These are phyloP conservation scores for Arion vulgaris DNA, from an alignment of 1,140 invertebrate genomes.

Conservation along the genomic window DNA sequence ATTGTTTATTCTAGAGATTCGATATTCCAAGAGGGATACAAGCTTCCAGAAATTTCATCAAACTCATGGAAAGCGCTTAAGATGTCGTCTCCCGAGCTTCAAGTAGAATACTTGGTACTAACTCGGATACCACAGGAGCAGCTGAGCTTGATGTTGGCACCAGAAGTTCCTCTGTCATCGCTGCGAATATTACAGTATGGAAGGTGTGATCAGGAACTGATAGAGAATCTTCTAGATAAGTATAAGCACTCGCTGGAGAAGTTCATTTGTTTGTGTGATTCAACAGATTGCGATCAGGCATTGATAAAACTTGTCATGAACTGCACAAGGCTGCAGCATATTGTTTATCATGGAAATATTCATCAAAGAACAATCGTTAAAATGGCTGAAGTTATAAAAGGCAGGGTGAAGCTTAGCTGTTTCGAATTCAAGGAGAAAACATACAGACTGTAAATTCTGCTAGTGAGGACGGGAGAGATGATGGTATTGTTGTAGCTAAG, in stretches of 20 bases:
- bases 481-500: constrained; percentile 3
- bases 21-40: neutral
- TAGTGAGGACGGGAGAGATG: neutral
- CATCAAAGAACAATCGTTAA: constrained; percentile 5
- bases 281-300: constrained; percentile 19
- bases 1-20: constrained; percentile 14
- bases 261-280: constrained; percentile 27
- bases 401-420: neutral
- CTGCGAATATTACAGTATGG: constrained; percentile 22
- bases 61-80: constrained; percentile 5
- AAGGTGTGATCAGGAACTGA: neutral
- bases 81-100: neutral
- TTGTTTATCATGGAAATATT: constrained; percentile 14
- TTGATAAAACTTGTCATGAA: neutral
- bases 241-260: neutral
- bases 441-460: neutral
- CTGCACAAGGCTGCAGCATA: neutral
- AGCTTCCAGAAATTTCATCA: neutral
- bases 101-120: constrained; percentile 18
- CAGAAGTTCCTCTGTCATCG: constrained; percentile 2
- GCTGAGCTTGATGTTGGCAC: constrained; percentile 5
- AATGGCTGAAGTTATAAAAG: constrained; percentile 16
- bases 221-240: neutral
- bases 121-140: constrained; percentile 17
- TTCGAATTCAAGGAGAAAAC: constrained; percentile 24